These are phyloP conservation scores for Odocoileus hemionus DNA, from an alignment of 2,113 vertebrate genomes.

Conservation along the genomic window DNA sequence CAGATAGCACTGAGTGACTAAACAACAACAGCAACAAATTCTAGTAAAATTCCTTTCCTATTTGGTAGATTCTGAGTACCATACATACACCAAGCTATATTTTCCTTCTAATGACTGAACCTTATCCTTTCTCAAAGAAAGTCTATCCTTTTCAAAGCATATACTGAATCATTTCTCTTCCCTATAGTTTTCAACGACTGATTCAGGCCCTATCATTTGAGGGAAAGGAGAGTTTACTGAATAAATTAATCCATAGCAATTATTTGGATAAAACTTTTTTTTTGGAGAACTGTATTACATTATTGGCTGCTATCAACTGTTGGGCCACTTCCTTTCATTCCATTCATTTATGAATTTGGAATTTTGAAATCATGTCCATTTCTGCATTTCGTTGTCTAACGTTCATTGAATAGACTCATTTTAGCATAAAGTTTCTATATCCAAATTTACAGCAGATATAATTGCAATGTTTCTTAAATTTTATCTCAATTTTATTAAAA, in stretches of 20 bases:
- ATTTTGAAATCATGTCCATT: background rate
- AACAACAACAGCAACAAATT: background rate
- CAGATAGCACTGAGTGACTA: background rate
- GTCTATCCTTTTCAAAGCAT: background rate
- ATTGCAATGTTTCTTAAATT: constrained; percentile 7
- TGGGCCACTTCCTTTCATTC: background rate
- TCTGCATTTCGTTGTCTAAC: background rate
- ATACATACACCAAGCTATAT: background rate
- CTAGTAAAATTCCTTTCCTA: background rate
- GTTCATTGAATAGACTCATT: background rate
- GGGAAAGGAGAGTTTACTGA: background rate
- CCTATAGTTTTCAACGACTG: background rate
- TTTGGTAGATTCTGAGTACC: background rate
- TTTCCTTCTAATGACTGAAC: background rate
- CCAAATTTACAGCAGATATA: background rate
- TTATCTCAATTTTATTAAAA: background rate
- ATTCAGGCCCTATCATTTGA: background rate
- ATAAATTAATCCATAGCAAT: background rate
- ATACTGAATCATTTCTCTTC: background rate
- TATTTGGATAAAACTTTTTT: background rate
- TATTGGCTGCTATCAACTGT: background rate
- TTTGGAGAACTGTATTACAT: background rate
- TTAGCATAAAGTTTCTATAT: background rate
- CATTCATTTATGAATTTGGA: background rate
- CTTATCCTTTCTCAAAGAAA: background rate